Conservation (phyloP, 2,888 invertebrate genomes). For the Xanthorhoe designata region DNA sequence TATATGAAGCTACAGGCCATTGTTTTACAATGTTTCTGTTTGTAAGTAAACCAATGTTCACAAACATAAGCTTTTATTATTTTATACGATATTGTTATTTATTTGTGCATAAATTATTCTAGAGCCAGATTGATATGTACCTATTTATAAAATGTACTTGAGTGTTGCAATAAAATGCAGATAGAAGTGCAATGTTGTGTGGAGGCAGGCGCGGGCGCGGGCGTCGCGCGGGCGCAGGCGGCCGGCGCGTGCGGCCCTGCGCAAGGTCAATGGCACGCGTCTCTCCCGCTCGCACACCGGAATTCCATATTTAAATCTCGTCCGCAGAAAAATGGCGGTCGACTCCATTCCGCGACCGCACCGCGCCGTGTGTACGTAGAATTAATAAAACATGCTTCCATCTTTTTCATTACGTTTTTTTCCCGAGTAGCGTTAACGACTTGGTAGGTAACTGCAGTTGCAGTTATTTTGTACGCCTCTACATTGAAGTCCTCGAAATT, state of each 20-base stretch:
- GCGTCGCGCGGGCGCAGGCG: conserved; percentile 46
- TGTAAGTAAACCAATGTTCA: no score
- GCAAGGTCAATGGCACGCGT: conserved; percentile 85
- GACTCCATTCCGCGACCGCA: conserved; percentile 76
- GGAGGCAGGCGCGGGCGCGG: conserved; percentile 45
- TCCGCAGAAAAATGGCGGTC: conserved; percentile 85
- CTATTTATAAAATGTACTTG: conserved; percentile 8
- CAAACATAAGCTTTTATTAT: no score
- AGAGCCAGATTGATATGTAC: neutral
- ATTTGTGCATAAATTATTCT: conserved; percentile 1
- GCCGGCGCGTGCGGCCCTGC: conserved; percentile 57
- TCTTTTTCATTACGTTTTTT: conserved; percentile 76
- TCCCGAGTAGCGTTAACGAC: conserved; percentile 75
- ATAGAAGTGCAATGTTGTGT: conserved; percentile 61
- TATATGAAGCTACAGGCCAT: neutral
- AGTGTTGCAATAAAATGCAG: conserved; percentile 54
- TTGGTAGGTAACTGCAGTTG: conserved; percentile 68
- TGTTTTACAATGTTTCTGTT: neutral
- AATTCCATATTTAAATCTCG: conserved; percentile 86
- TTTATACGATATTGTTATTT: neutral
- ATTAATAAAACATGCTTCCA: conserved; percentile 83
- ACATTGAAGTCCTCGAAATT: conserved; percentile 57
- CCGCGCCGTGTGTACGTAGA: conserved; percentile 77
- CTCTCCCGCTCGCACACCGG: conserved; percentile 85
- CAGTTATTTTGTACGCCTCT: conserved; percentile 59